Evolutionary conservation across 2,888 invertebrate genomes (phyloP).

Genomic region (Periphyllus acericola): DNA sequence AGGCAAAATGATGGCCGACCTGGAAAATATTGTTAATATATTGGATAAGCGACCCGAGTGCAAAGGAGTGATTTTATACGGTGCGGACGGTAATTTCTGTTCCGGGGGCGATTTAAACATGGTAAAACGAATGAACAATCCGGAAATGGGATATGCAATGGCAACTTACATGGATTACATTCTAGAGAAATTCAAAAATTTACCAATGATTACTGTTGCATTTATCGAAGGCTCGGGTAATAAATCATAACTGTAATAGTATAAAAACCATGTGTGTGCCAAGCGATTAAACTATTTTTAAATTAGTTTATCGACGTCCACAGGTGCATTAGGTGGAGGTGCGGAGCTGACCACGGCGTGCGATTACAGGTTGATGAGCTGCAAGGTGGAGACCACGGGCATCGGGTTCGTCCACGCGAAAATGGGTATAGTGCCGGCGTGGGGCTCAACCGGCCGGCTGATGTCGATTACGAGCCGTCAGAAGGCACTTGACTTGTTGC

Average conservation of each 20-base stretch:
- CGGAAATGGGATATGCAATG: slow-evolving; percentile 68
- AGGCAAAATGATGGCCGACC: slow-evolving; percentile 71
- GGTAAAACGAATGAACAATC: slow-evolving; percentile 66
- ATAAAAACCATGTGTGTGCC: no score
- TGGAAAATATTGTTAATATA: slow-evolving; percentile 67
- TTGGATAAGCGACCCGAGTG: slow-evolving; percentile 67
- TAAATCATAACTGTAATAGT: slow-evolving; percentile 32
- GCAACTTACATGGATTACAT: slow-evolving; percentile 69
- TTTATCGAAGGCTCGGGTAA: slow-evolving; percentile 68
- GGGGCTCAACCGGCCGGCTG: slow-evolving; percentile 69
- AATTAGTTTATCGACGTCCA: no score
- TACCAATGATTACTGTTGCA: slow-evolving; percentile 70
- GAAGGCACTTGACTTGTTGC: slow-evolving; percentile 68
- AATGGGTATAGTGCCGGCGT: slow-evolving; percentile 70
- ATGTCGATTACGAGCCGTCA: slow-evolving; percentile 67
- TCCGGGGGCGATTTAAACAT: slow-evolving; percentile 70
- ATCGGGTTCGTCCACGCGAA: slow-evolving; percentile 69
- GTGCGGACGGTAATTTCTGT: slow-evolving; percentile 69
- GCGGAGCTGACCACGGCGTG: slow-evolving; percentile 70
- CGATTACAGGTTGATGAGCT: slow-evolving; percentile 69
- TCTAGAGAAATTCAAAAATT: slow-evolving; percentile 67
- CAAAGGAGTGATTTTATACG: slow-evolving; percentile 69
- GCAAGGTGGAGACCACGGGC: slow-evolving; percentile 65
- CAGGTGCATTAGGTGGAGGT: slow-evolving; percentile 70
- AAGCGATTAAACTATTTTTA: no score